A percentile compares a stretch with the other conserved stretches of the same genome.
Conservation (phyloP, 2,797 vertebrate species). For the Tolypeutes matacus region DNA sequence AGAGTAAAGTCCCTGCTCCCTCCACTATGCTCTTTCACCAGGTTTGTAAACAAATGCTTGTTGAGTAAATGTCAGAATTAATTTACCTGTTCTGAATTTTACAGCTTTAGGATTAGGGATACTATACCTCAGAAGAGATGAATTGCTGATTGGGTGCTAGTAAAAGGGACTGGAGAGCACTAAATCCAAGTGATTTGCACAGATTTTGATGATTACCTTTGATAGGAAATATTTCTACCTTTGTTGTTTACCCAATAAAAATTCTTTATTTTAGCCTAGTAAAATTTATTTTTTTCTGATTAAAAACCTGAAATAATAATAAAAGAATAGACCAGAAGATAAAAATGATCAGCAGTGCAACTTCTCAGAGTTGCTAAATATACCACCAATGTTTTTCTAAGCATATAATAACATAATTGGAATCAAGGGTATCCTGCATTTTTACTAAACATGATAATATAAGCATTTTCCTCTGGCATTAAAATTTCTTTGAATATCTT, state of each 20-base stretch:
- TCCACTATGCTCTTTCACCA: not conserved
- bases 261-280: not conserved
- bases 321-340: not conserved
- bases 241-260: not conserved
- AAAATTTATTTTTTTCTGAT: not conserved
- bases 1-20: not conserved
- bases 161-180: not conserved
- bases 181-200: not conserved
- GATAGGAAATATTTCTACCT: not conserved
- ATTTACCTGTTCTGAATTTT: not conserved
- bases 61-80: not conserved
- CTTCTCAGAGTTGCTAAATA: not conserved
- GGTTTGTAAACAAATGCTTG: not conserved
- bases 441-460: not conserved
- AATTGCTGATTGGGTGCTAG: not conserved
- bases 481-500: not conserved
- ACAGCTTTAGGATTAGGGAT: not conserved
- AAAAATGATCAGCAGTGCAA: not conserved
- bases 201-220: not conserved
- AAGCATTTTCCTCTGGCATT: not conserved
- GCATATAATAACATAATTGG: not conserved
- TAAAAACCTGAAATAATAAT: not conserved
- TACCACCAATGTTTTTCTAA: not conserved
- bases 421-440: not conserved
- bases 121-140: not conserved